Base-by-base conservation (phyloP, 2,797 vertebrate species). In the Nothura maculosa region DNA sequence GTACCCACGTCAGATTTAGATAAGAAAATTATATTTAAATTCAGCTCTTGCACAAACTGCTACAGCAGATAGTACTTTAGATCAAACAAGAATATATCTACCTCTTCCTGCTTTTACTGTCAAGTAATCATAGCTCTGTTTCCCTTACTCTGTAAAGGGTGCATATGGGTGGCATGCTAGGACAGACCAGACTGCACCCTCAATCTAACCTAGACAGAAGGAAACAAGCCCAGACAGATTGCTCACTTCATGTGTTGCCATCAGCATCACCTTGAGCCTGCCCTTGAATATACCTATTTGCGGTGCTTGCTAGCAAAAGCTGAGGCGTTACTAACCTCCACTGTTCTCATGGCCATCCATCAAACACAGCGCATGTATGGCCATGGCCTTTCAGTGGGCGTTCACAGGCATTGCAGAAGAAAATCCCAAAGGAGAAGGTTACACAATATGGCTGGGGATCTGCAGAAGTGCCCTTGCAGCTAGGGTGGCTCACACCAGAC, bases 301-400 rank as follows among this genome's bases (percentile, higher is more conserved):
- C 7, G 1, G 12, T 83, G 42, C 15, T 36, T 50, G 30, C 58
- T 64, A 82, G 36, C 2, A 1, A 24, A 36, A 17, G 36, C 52
- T 12, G 50, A 21, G 16, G 63, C 24, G 28, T 70, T n/a, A 54
- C 20, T 66, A 45, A 75, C 81, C 47, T 12, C 34, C 78, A 6
- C 10, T 68, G 28, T 32, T 42, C 50, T 86, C 38, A 36, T 10
- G 25, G 5, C 24, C 60, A 76, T 50, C 28, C 38, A 43, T 28
- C 3, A 1, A 62, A 52, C 12, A 13, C 13, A 55, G 43, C 0
- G 2, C 77, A 34, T 81, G 5, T 9, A 50, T 3, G 9, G 32
- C 19, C 4, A 3, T 1, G 84, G 10, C 18, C 27, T 43, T 36
- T 38, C 1, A 0, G 50, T 18, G 24, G 9, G 32, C 4, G 69